Evolutionary conservation across 2,113 vertebrate genomes (phyloP), one percentile per base, ranked within the genome.

Genomic region (Brachyistius frenatus): DNA sequence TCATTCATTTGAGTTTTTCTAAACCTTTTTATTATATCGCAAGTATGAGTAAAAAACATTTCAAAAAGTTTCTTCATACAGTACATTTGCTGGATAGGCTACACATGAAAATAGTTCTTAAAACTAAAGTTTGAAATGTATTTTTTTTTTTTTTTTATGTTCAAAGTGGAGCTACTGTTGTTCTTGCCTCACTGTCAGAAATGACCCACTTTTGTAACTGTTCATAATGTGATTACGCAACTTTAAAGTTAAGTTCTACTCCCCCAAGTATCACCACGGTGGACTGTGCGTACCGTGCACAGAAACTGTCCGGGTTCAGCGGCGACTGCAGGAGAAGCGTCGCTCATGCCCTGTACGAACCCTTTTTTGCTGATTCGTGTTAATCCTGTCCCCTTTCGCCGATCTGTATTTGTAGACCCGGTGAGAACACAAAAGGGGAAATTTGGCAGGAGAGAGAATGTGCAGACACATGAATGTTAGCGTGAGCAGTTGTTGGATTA

Each of bases 401-500:
- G 32, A 47, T 80, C 63, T 69, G 69, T 80, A 58, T 75, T 77
- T 8, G 52, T 56, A 79, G 44, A 60, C 30, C 30, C 10, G 64
- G 13, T 71, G 56, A n/a, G 64, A 81, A 58, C 23, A 73, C 76
- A 89, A 87, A 62, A 11, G 79, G 57, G 80, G 30, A 31, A 55
- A 73, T 68, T 66, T 88, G 80, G 73, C 76, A 74, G 61, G 62
- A 65, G 58, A 15, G 53, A 37, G 50, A 31, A 66, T 64, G 73
- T 70, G 66, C 68, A 68, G 69, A 76, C 52, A 87, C 73, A 87
- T 84, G 65, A 76, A 79, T 32, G 75, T 76, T 80, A 71, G 80
- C 57, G 85, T 86, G 83, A 88, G 63, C 69, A 53, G 83, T 80
- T 69, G 54, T 65, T 74, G 66, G 69, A 84, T 86, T 77, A 70